phyloP scores from a whole-genome alignment of 1,140 invertebrate species.

The Drosophila melanica region DNA sequence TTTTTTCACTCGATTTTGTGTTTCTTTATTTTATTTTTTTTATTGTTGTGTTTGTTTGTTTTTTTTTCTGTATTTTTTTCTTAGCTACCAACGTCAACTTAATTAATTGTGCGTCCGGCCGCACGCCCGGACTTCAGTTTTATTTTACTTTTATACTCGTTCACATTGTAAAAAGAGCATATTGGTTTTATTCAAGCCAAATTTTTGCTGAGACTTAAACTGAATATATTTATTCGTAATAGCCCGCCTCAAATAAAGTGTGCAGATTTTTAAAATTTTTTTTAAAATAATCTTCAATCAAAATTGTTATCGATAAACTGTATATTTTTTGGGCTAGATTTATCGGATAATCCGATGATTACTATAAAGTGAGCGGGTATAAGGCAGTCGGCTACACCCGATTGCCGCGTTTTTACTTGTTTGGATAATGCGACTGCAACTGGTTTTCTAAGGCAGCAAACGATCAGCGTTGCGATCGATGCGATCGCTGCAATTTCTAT shows the following conservation, averaged over 20 bases:
- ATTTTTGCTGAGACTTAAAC: too few species aligned
- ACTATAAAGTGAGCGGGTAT: too few species aligned
- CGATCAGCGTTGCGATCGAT: constrained; percentile 1
- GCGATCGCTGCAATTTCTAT: constrained; percentile 69
- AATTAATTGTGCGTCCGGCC: constrained; percentile 81
- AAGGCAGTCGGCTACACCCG: too few species aligned
- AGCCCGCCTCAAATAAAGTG: too few species aligned
- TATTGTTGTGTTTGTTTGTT: too few species aligned
- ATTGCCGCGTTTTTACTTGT: background rate
- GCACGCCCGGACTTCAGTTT: constrained; percentile 53
- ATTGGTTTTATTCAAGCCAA: too few species aligned
- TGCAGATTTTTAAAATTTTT: too few species aligned
- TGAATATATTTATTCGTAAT: too few species aligned
- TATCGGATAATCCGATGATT: too few species aligned
- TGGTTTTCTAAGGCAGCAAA: constrained; percentile 34
- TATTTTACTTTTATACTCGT: background rate
- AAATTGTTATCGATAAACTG: too few species aligned
- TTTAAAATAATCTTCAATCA: too few species aligned
- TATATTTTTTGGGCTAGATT: too few species aligned
- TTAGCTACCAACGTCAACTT: constrained; percentile 69
- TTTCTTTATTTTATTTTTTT: background rate
- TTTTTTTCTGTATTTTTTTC: constrained; percentile 4
- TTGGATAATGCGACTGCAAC: constrained; percentile 43
- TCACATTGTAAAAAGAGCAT: background rate
- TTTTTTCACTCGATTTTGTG: background rate